Conservation (phyloP, 2,113 vertebrate species). For the Strigops habroptila region DNA sequence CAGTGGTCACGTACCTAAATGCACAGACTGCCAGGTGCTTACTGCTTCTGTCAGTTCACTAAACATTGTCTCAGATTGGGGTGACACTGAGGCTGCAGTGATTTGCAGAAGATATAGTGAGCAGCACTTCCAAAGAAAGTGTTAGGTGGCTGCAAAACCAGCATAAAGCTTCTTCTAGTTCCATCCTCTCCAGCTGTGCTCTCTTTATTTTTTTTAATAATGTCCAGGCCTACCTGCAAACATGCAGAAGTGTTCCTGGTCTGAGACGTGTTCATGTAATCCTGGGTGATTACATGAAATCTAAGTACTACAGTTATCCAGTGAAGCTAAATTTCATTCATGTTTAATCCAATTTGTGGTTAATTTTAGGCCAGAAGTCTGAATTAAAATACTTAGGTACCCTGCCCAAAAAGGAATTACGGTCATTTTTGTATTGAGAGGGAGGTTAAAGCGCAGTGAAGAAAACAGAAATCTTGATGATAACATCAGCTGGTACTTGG, state of each 20-base stretch:
- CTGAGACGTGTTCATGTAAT: not conserved
- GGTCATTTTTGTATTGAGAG: not conserved
- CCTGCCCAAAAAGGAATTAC: not conserved
- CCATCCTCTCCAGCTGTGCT: not conserved
- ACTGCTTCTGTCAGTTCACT: not conserved
- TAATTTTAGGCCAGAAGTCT: not conserved
- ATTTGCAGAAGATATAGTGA: not conserved
- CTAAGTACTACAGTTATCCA: not conserved
- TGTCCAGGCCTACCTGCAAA: not conserved
- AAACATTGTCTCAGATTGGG: fast-evolving
- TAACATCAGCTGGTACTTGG: not conserved
- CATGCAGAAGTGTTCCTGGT: not conserved
- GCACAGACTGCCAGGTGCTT: not conserved
- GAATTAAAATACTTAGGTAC: not conserved
- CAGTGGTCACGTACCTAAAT: not conserved
- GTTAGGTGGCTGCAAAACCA: not conserved
- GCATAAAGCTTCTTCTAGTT: not conserved
- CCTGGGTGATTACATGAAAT: not conserved
- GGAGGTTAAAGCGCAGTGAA: not conserved
- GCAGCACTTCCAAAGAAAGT: not conserved
- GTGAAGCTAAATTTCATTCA: not conserved
- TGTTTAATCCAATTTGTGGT: not conserved
- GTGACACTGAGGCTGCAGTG: not conserved
- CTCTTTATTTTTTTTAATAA: not conserved
- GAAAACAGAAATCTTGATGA: not conserved